phyloP scores from a whole-genome alignment of 2,797 vertebrate genomes.

The Gobio occitaniae region DNA sequence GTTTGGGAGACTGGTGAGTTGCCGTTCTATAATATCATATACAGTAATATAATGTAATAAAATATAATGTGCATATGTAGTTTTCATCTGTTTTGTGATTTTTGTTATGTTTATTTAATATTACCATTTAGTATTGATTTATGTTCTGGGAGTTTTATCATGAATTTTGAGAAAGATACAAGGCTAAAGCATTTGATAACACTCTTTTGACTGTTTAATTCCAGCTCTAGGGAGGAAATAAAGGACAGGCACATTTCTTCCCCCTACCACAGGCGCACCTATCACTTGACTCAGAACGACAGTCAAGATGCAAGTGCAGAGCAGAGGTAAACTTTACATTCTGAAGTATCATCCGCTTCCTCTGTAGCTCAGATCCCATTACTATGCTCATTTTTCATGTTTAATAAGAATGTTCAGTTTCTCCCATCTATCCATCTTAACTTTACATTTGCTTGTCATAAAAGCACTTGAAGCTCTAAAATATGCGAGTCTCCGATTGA shows the following conservation, averaged over 20 bases:
- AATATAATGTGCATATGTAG: neutral
- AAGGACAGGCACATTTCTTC: constrained; percentile 90
- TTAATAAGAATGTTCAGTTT: neutral
- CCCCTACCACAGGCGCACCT: constrained; percentile 88
- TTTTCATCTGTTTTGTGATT: neutral
- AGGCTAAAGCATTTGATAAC: neutral
- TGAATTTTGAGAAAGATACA: neutral
- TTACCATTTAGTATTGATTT: neutral
- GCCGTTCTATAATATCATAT: neutral
- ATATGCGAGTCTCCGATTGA: neutral
- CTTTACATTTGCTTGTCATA: neutral
- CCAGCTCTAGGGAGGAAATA: constrained; percentile 89
- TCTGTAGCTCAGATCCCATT: neutral
- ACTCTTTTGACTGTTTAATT: constrained; percentile 26
- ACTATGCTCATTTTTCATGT: neutral
- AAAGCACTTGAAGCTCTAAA: neutral
- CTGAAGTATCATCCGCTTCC: neutral
- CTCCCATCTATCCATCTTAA: neutral
- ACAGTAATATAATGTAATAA: neutral
- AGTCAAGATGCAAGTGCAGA: constrained; percentile 91
- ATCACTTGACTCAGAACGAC: constrained; percentile 89
- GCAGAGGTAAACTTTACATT: constrained; percentile 83
- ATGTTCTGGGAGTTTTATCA: neutral
- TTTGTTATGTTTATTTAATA: neutral
- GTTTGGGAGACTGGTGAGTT: constrained; percentile 88